A percentile compares a stretch with the other conserved stretches of the same genome.
phyloP scores from a whole-genome alignment of 2,797 vertebrate species.

The Tapera naevia region DNA sequence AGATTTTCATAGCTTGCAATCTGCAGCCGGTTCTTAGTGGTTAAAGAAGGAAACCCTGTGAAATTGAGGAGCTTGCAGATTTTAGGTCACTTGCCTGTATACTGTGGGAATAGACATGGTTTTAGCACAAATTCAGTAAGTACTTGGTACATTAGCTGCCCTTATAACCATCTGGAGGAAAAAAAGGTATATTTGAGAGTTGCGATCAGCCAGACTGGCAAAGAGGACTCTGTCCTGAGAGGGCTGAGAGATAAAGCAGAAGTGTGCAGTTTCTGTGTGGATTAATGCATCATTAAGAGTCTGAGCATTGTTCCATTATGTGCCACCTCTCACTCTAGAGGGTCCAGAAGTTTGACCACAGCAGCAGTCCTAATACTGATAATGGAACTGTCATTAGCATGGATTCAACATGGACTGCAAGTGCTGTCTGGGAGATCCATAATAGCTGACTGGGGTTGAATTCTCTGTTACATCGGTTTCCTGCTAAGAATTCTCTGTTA shows the following conservation, averaged over 20 bases:
- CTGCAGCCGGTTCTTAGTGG: not conserved
- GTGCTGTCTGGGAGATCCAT: not conserved
- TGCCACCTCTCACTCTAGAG: not conserved
- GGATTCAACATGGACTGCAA: not conserved
- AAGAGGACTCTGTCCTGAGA: not conserved
- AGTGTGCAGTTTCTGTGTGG: not conserved
- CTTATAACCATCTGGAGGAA: not conserved
- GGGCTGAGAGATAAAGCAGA: not conserved
- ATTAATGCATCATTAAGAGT: not conserved
- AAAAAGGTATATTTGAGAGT: not conserved
- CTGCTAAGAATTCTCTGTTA: not conserved
- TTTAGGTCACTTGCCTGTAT: not conserved
- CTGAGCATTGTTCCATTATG: not conserved
- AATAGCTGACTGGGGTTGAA: not conserved
- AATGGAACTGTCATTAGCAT: not conserved
- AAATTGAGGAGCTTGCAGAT: not conserved
- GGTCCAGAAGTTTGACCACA: rapidly evolving
- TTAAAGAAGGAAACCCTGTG: not conserved
- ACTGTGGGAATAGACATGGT: not conserved
- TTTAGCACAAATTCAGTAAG: not conserved
- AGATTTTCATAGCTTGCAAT: not conserved
- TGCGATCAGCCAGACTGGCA: not conserved
- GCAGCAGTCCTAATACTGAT: not conserved
- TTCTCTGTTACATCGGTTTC: not conserved
- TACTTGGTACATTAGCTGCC: not conserved